phyloP scores from a whole-genome alignment of 1,140 invertebrate species.

The Portunus trituberculatus region DNA sequence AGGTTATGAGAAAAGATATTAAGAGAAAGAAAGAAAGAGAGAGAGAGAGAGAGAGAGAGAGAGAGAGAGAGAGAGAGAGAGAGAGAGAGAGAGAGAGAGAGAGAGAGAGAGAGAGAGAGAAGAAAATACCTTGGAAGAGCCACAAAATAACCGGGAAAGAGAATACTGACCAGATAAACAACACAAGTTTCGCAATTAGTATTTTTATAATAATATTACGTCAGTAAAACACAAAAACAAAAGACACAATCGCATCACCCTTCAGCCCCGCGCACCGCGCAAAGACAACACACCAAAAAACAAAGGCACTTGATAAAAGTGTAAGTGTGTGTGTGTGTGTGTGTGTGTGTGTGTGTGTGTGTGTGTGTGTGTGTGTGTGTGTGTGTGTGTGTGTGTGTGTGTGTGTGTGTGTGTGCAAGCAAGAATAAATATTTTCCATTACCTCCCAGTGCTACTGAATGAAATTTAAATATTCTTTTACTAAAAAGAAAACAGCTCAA shows the following conservation, averaged over 20 bases:
- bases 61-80: slow-evolving; percentile 48
- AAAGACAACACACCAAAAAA: too few relatives aligned
- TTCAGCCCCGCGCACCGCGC: too few relatives aligned
- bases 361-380: slow-evolving; percentile 6
- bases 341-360: slow-evolving; percentile 6
- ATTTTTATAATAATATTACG: too few relatives aligned
- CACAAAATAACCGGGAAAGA: background rate
- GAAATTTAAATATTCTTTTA: too few relatives aligned
- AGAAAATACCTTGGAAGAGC: background rate
- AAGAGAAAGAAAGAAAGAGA: background rate
- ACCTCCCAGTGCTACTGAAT: too few relatives aligned
- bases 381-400: slow-evolving; percentile 15
- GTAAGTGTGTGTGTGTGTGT: background rate
- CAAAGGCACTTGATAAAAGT: background rate
- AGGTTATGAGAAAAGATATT: background rate
- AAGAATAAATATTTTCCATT: background rate
- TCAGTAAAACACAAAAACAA: too few relatives aligned
- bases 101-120: background rate
- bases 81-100: slow-evolving; percentile 53
- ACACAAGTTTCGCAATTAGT: too few relatives aligned
- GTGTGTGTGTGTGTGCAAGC: background rate
- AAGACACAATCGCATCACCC: too few relatives aligned
- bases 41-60: background rate
- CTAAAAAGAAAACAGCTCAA: too few relatives aligned
- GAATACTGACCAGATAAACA: too few relatives aligned